These are phyloP conservation scores for Heliothis peltigera DNA, from an alignment of 2,888 invertebrate species.

Conservation along the genomic window DNA sequence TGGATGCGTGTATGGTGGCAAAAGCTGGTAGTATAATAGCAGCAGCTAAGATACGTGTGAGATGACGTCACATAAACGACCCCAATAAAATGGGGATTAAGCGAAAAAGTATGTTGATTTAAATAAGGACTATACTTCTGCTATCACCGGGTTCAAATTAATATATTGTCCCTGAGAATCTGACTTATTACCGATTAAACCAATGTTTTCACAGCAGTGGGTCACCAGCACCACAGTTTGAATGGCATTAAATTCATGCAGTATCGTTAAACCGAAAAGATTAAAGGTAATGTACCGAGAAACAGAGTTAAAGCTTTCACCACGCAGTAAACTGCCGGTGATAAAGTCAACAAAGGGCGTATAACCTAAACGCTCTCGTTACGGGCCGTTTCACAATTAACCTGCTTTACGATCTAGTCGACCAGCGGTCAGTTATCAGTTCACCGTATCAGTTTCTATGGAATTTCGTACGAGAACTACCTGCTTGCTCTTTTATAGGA, in stretches of 20 bases:
- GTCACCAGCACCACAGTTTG: constrained; percentile 9
- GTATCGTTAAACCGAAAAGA: constrained; percentile 56
- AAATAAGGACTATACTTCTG: not conserved
- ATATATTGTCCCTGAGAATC: not conserved
- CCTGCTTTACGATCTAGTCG: constrained; percentile 59
- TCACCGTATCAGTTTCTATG: constrained; percentile 58
- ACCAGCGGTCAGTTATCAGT: constrained; percentile 63
- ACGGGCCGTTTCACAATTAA: constrained; percentile 61
- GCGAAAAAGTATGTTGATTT: too few relatives aligned
- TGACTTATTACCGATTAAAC: not conserved
- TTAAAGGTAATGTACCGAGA: constrained; percentile 57
- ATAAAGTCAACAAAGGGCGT: constrained; percentile 67
- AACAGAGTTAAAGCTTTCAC: constrained; percentile 59
- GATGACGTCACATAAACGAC: too few relatives aligned
- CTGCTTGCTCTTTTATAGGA: constrained; percentile 48
- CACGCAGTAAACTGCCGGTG: constrained; percentile 58
- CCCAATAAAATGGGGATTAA: too few relatives aligned
- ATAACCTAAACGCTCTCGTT: constrained; percentile 58
- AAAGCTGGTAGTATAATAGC: too few relatives aligned
- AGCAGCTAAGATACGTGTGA: too few relatives aligned
- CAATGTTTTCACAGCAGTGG: not conserved
- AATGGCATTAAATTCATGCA: constrained; percentile 39
- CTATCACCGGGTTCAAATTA: not conserved
- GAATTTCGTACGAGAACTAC: constrained; percentile 51
- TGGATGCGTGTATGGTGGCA: too few relatives aligned